These are phyloP conservation scores for Grantiella picta DNA, from an alignment of 2,113 vertebrate genomes.

Conservation along the genomic window DNA sequence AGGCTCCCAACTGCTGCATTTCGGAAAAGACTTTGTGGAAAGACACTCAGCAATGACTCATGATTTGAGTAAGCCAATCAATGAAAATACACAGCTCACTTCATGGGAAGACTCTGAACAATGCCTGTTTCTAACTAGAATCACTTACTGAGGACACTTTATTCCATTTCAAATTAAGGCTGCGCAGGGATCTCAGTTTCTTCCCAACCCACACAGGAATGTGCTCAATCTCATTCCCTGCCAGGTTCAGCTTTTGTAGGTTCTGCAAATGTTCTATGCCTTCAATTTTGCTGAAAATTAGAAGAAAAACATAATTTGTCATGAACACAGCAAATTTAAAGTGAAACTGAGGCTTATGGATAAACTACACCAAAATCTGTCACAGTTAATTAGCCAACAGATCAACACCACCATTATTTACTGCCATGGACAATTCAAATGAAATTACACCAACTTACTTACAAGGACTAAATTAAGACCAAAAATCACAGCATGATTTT, in stretches of 20 bases:
- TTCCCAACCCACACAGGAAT: slow-evolving; percentile 84
- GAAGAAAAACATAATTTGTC: background rate
- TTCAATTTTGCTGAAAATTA: slow-evolving; percentile 82
- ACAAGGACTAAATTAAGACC: background rate
- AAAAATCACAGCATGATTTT: background rate
- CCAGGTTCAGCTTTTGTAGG: slow-evolving; percentile 82
- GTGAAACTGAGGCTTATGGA: background rate
- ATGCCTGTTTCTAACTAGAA: background rate
- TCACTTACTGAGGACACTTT: slow-evolving; percentile 81
- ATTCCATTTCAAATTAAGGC: slow-evolving; percentile 78
- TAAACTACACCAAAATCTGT: background rate
- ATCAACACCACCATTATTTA: background rate
- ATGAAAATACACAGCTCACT: background rate
- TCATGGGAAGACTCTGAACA: background rate
- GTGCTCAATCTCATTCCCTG: slow-evolving; percentile 82
- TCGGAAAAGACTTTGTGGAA: background rate
- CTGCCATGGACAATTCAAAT: background rate
- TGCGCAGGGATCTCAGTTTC: slow-evolving; percentile 76
- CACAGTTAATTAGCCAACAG: background rate
- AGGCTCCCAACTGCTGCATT: background rate
- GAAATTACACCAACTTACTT: background rate
- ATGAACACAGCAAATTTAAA: background rate
- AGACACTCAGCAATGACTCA: background rate
- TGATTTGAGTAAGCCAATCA: background rate
- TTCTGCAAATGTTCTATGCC: slow-evolving; percentile 82